These are phyloP conservation scores for Iselma pallidipennis DNA, from an alignment of 2,888 invertebrate genomes.

Conservation along the genomic window DNA sequence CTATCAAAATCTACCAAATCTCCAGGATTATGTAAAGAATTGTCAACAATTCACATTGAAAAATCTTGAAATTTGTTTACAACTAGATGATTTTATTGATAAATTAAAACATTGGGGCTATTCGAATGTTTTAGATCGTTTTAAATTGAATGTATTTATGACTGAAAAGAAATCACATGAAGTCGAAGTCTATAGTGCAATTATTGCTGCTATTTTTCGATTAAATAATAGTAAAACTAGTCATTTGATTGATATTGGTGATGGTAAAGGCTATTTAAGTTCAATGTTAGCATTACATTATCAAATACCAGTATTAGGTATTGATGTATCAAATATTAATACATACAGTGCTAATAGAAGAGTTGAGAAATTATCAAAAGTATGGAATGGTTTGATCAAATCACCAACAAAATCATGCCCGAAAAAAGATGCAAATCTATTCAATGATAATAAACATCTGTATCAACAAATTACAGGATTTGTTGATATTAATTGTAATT, in stretches of 20 bases:
- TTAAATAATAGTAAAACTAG: constrained; percentile 47
- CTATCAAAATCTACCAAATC: constrained; percentile 32
- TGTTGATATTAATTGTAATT: constrained; percentile 64
- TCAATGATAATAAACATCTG: constrained; percentile 37
- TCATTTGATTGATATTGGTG: constrained; percentile 81
- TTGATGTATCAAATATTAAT: constrained; percentile 75
- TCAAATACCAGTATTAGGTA: constrained; percentile 73
- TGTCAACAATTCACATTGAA: constrained; percentile 45
- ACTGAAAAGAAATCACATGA: constrained; percentile 81
- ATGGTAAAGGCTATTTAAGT: constrained; percentile 86
- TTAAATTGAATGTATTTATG: constrained; percentile 71
- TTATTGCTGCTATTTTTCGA: constrained; percentile 61
- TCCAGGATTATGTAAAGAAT: constrained; percentile 43
- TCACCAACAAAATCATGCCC: constrained; percentile 31
- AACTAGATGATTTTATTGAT: constrained; percentile 52
- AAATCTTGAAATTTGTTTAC: constrained; percentile 53
- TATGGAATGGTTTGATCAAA: constrained; percentile 47
- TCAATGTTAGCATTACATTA: constrained; percentile 73
- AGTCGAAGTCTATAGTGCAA: constrained; percentile 67
- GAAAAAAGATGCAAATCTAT: constrained; percentile 27
- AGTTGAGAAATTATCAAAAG: constrained; percentile 55
- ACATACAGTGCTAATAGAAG: constrained; percentile 68
- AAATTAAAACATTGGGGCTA: constrained; percentile 46
- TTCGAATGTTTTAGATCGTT: constrained; percentile 49
- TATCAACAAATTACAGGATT: constrained; percentile 67